phyloP scores from a whole-genome alignment of 2,888 invertebrate genomes.

The Acleris holmiana region DNA sequence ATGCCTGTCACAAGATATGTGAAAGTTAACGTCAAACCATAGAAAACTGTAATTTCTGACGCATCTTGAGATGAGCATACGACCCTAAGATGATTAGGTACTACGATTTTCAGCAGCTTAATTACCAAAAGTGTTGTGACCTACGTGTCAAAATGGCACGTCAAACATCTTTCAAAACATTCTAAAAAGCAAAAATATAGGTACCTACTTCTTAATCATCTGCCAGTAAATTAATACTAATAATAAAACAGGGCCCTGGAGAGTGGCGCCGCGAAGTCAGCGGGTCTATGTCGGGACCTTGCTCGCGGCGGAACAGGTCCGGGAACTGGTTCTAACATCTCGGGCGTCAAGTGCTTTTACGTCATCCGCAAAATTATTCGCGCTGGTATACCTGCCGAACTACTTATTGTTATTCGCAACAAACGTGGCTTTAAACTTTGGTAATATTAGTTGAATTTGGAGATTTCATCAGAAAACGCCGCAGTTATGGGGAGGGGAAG shows the following conservation, averaged over 20 bases:
- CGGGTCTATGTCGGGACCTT: conserved; percentile 71
- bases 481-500: neutral
- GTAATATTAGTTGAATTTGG: neutral
- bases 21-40: too few relatives aligned
- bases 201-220: neutral
- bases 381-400: neutral
- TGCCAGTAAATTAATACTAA: neutral
- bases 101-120: too few relatives aligned
- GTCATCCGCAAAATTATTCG: conserved; percentile 56
- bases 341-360: conserved; percentile 63
- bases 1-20: too few relatives aligned
- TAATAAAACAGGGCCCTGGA: neutral
- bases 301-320: conserved; percentile 70
- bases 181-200: neutral
- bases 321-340: conserved; percentile 54
- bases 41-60: too few relatives aligned
- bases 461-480: neutral
- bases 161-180: neutral
- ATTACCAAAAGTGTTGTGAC: too few relatives aligned
- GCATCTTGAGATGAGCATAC: too few relatives aligned
- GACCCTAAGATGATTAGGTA: too few relatives aligned
- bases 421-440: neutral
- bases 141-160: too few relatives aligned
- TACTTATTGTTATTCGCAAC: neutral
- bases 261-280: conserved; percentile 36